phyloP scores from a whole-genome alignment of 2,113 vertebrate species.

The Daphoenositta chrysoptera region DNA sequence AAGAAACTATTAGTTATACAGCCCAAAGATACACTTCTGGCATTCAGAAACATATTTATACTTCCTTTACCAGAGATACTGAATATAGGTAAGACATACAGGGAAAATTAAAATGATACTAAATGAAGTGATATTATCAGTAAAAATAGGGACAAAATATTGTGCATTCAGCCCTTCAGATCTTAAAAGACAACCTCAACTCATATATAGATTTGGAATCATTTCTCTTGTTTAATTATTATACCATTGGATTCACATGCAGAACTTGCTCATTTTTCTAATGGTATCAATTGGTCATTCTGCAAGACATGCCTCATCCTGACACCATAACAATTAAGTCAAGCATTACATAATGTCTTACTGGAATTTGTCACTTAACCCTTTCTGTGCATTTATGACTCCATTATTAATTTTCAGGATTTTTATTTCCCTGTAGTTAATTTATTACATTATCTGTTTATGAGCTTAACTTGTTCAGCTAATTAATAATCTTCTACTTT shows the following conservation, averaged over 20 bases:
- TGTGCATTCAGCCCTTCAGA: neutral
- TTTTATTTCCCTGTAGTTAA: neutral
- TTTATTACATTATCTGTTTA: neutral
- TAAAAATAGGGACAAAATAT: neutral
- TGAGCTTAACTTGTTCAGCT: neutral
- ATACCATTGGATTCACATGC: neutral
- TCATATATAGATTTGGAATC: neutral
- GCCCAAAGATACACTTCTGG: neutral
- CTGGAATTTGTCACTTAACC: neutral
- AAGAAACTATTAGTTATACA: neutral
- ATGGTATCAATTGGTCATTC: neutral
- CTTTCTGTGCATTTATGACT: neutral
- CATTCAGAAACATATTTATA: neutral
- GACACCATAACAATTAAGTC: neutral
- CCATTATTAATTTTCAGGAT: neutral
- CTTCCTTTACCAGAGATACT: neutral
- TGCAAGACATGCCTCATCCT: neutral
- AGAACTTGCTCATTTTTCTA: neutral
- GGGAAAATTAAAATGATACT: neutral
- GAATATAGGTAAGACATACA: neutral
- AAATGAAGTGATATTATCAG: neutral
- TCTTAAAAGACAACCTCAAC: neutral
- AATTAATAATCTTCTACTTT: neutral
- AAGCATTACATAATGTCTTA: neutral
- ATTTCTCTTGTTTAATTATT: neutral